A percentile compares a stretch with the other conserved stretches of the same genome.
Conservation (phyloP, 2,888 invertebrate species). For the Agonopterix heracliana region DNA sequence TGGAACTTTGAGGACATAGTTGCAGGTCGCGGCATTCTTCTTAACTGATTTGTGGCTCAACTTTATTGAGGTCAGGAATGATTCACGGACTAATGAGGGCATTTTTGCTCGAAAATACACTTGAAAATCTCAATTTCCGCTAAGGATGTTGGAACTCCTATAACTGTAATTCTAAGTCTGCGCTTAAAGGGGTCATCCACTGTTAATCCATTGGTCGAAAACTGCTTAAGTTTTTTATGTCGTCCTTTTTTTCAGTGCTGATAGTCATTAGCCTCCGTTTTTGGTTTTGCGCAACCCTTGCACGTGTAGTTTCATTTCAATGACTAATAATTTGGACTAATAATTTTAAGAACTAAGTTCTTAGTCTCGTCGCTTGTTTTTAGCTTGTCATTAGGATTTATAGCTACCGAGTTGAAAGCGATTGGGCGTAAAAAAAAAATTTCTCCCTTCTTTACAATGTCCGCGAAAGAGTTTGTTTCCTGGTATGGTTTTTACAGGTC, state of each 20-base stretch:
- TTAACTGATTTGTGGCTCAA: not conserved
- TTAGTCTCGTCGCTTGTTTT: not conserved
- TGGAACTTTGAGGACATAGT: not conserved
- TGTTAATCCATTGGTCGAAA: not conserved
- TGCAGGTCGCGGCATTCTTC: not conserved
- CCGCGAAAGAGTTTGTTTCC: no score
- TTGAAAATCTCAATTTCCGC: not conserved
- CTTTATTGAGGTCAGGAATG: not conserved
- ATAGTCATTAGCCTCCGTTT: not conserved
- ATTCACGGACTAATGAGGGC: not conserved
- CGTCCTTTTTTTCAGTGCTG: not conserved
- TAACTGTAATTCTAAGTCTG: not conserved
- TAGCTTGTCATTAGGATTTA: not conserved
- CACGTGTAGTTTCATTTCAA: not conserved
- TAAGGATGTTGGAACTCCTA: not conserved
- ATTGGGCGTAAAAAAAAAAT: not conserved
- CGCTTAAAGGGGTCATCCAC: not conserved
- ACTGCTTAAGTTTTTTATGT: not conserved
- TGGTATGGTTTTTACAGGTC: no score
- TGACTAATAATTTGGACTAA: no score
- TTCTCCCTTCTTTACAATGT: not conserved
- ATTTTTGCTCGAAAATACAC: not conserved
- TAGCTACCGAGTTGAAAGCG: not conserved
- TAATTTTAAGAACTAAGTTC: not conserved
- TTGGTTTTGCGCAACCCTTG: not conserved